These are phyloP conservation scores for Eupleurogrammus muticus DNA, from an alignment of 2,797 vertebrate genomes.

Conservation along the genomic window DNA sequence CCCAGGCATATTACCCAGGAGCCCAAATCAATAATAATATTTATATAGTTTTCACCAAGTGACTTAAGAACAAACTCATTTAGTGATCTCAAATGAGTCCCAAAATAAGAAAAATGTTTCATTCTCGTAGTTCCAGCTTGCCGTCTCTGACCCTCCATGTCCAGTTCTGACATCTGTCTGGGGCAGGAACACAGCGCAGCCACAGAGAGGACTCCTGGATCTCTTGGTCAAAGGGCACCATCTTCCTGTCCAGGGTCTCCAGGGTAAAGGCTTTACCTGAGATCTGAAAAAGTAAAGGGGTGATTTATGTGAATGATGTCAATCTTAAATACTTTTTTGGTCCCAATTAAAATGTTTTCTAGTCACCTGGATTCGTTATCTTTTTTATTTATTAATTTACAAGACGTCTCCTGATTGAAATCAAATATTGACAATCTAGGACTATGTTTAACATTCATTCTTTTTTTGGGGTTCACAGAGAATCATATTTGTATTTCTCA, in stretches of 20 bases:
- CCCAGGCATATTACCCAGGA: neutral
- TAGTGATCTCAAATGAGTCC: slow-evolving; percentile 21
- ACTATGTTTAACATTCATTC: no score
- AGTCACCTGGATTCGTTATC: neutral
- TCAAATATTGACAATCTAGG: neutral
- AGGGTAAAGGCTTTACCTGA: slow-evolving; percentile 90
- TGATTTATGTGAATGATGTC: slow-evolving; percentile 1
- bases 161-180: slow-evolving; percentile 88
- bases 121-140: slow-evolving; percentile 84
- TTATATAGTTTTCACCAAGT: neutral
- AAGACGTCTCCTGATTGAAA: neutral
- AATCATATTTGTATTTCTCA: neutral
- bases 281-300: slow-evolving; percentile 77
- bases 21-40: slow-evolving; percentile 2
- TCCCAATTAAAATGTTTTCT: neutral
- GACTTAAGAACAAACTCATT: neutral
- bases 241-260: slow-evolving; percentile 91
- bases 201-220: slow-evolving; percentile 88
- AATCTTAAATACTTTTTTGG: rapidly evolving
- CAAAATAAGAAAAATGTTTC: neutral
- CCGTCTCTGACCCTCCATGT: slow-evolving; percentile 91
- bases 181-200: slow-evolving; percentile 90
- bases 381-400: neutral
- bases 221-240: slow-evolving; percentile 86
- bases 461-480: neutral